Conservation (phyloP, 2,797 vertebrate genomes). For the Manis javanica region DNA sequence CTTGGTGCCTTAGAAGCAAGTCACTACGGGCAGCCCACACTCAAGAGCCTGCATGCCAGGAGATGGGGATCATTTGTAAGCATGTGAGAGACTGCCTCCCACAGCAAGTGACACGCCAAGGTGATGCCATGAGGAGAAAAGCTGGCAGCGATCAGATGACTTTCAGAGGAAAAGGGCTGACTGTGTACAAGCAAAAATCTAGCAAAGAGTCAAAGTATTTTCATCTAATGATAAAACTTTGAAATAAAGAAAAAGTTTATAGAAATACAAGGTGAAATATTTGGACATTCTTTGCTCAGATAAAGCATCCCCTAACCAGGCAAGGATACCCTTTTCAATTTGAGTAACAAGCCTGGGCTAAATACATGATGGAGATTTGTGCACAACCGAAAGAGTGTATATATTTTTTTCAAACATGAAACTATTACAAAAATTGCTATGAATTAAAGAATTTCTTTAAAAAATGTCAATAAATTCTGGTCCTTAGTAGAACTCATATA, state of each 20-base stretch:
- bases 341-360: not conserved
- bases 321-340: not conserved
- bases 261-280: not conserved
- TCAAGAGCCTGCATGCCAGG: not conserved
- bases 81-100: not conserved
- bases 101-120: fast-evolving
- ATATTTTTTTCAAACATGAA: not conserved
- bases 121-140: not conserved
- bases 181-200: too few species aligned
- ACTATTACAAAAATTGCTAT: not conserved
- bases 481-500: not conserved
- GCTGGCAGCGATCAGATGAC: not conserved
- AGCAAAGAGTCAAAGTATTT: not conserved
- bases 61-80: too few species aligned
- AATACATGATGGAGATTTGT: not conserved
- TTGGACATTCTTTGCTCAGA: not conserved
- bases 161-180: not conserved
- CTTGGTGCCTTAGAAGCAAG: not conserved
- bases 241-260: not conserved
- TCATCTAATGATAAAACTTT: not conserved
- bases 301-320: not conserved
- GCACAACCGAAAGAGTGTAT: fast-evolving
- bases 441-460: not conserved
- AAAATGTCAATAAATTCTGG: not conserved
- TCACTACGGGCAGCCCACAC: fast-evolving